Evolutionary conservation across 2,113 vertebrate genomes (phyloP).

Genomic region (Siniperca chuatsi): DNA sequence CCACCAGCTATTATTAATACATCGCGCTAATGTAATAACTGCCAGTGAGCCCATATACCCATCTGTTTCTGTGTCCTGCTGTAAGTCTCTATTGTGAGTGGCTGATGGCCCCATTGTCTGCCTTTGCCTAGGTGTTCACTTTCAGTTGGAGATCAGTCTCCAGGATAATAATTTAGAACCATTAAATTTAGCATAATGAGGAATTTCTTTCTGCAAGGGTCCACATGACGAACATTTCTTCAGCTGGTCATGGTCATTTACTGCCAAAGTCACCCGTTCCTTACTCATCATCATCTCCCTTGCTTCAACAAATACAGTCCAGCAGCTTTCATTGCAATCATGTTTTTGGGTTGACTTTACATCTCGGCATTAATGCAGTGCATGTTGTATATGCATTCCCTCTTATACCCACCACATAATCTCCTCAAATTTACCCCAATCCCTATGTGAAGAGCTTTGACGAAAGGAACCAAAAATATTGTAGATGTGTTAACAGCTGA

Average conservation of each 20-base stretch:
- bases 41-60: constrained; percentile 34
- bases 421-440: neutral
- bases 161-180: neutral
- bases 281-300: neutral
- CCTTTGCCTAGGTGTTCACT: constrained; percentile 44
- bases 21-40: constrained; percentile 52
- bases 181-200: neutral
- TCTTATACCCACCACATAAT: neutral
- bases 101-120: constrained; percentile 50
- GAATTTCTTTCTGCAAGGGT: neutral
- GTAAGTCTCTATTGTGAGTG: constrained; percentile 32
- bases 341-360: neutral
- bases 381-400: too few relatives aligned
- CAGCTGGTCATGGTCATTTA: neutral
- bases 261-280: neutral
- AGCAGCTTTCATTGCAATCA: neutral
- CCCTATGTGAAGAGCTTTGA: neutral
- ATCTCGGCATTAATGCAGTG: too few relatives aligned
- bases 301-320: neutral
- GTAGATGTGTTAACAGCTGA: neutral
- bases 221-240: neutral
- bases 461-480: neutral
- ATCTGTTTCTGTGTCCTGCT: constrained; percentile 11
- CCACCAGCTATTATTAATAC: constrained; percentile 58
- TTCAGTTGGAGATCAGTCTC: constrained; percentile 34